Evolutionary conservation across 1,140 invertebrate species (phyloP).

Genomic region (Melitaea cinxia): DNA sequence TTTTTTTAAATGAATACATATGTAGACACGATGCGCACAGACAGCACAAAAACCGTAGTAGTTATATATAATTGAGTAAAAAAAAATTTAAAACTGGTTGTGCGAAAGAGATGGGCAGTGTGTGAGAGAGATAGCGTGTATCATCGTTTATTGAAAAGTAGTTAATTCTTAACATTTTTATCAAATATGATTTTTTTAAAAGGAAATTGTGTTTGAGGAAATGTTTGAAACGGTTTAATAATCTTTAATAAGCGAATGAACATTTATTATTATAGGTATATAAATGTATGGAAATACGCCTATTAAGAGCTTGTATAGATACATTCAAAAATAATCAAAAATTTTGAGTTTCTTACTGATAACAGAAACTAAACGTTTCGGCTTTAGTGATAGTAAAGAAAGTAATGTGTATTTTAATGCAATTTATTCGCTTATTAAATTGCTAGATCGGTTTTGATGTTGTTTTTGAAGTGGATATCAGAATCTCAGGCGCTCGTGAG

Average conservation of each 20-base stretch:
- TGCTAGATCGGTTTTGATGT: not conserved
- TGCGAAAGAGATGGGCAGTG: conserved; percentile 30
- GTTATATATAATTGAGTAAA: conserved; percentile 45
- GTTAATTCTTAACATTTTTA: conserved; percentile 1
- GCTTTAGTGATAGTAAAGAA: no score
- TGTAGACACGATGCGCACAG: conserved; percentile 9
- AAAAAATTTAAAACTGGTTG: conserved; percentile 46
- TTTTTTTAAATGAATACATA: no score
- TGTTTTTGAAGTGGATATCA: conserved; percentile 1
- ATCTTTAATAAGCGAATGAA: conserved; percentile 10
- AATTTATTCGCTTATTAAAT: conserved; percentile 7
- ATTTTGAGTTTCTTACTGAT: no score
- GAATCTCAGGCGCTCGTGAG: not conserved
- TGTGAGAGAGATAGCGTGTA: not conserved
- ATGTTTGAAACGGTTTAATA: not conserved
- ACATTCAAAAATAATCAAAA: no score
- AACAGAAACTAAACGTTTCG: no score
- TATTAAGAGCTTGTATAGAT: not conserved
- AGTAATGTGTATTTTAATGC: no score
- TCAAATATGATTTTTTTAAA: not conserved
- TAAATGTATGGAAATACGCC: not conserved
- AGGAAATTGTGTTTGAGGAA: not conserved
- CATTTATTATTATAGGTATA: conserved; percentile 1
- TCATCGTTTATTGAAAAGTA: not conserved
- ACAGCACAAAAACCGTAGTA: conserved; percentile 41